Conservation (phyloP, 2,113 vertebrate genomes). For the Thalassarche chlororhynchos region DNA sequence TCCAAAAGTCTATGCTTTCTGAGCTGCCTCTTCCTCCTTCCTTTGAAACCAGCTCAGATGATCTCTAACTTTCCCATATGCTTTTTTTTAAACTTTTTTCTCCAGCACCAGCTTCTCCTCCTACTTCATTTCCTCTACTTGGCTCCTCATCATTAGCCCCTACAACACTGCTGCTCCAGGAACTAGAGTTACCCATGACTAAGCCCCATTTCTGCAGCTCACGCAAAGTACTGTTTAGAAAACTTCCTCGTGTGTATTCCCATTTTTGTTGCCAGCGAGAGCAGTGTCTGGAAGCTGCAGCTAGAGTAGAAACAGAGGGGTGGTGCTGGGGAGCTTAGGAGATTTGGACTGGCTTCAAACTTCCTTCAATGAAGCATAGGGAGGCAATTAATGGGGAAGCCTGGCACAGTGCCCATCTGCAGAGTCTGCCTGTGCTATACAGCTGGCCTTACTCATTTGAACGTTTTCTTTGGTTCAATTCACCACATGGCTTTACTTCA, state of each 20-base stretch:
- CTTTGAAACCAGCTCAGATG: not conserved
- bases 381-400: slow-evolving; percentile 54
- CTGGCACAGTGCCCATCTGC: slow-evolving; percentile 36
- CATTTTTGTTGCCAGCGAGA: not conserved
- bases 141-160: not conserved
- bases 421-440: slow-evolving; percentile 16
- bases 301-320: slow-evolving; percentile 43
- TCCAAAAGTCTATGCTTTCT: not conserved
- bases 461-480: slow-evolving; percentile 55
- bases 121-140: slow-evolving; percentile 5
- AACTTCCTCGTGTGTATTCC: not conserved
- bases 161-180: not conserved
- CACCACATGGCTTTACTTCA: slow-evolving; percentile 38
- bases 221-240: not conserved
- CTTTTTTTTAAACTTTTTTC: not conserved
- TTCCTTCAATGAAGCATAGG: slow-evolving; percentile 45
- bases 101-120: not conserved
- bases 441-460: slow-evolving; percentile 53
- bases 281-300: not conserved
- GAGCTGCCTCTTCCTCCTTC: not conserved
- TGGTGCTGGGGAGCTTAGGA: slow-evolving; percentile 14
- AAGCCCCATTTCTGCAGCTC: not conserved
- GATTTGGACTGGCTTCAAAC: slow-evolving; percentile 55
- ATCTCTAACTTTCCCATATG: not conserved
- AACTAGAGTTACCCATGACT: not conserved